A percentile compares a stretch with the other conserved stretches of the same genome.
Conservation (phyloP, 2,888 invertebrate genomes). For the Hoplodrina blanda region DNA sequence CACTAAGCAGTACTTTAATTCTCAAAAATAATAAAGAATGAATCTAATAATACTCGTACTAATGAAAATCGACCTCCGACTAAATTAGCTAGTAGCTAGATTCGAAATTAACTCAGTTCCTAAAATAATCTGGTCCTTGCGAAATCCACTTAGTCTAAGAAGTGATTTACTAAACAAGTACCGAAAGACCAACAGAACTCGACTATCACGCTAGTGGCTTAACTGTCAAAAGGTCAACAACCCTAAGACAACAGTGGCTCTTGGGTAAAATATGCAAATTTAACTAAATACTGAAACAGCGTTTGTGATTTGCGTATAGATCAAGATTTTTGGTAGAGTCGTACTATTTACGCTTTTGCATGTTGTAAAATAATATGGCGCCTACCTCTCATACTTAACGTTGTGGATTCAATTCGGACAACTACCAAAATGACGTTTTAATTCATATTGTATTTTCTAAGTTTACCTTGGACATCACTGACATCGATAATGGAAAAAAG, state of each 20-base stretch:
- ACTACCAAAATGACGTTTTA: too few relatives aligned
- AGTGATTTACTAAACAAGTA: conserved; percentile 36
- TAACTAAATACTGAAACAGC: conserved; percentile 64
- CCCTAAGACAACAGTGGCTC: conserved; percentile 63
- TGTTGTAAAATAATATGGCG: too few relatives aligned
- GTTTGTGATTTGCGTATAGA: conserved; percentile 59
- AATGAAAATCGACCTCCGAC: not conserved
- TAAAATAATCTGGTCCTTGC: conserved; percentile 10
- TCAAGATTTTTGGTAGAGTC: conserved; percentile 21
- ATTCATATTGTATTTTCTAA: too few relatives aligned
- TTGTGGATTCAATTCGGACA: too few relatives aligned
- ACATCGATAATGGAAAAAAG: too few relatives aligned
- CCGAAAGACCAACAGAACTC: conserved; percentile 48
- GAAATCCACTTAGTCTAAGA: conserved; percentile 35
- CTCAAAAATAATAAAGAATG: not conserved
- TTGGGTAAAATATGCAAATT: conserved; percentile 64
- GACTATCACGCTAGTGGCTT: conserved; percentile 44
- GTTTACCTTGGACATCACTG: too few relatives aligned
- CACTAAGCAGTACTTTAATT: not conserved
- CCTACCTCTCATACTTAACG: too few relatives aligned
- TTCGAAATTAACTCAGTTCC: conserved; percentile 7
- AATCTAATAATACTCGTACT: not conserved
- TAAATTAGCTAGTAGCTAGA: too few relatives aligned
- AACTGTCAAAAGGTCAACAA: conserved; percentile 66
- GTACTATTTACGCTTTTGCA: not conserved